Conservation (phyloP, 2,888 invertebrate species). For the Zootermopsis nevadensis region DNA sequence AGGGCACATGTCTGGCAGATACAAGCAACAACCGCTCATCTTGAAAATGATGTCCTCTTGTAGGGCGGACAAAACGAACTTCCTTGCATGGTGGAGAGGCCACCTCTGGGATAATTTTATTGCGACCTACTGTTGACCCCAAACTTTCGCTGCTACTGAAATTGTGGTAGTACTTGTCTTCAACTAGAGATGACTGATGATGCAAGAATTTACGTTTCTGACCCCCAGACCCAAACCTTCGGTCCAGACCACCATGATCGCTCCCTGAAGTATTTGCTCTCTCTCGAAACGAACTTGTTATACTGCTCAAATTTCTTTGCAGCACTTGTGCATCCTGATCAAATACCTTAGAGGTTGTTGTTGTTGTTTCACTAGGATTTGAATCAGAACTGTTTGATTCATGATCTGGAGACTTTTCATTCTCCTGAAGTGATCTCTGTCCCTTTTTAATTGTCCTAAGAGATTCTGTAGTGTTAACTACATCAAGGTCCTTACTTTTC, state of each 20-base stretch:
- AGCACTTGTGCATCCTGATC: slow-evolving; percentile 50
- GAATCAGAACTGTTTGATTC: slow-evolving; percentile 80
- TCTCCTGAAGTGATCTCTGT: slow-evolving; percentile 33
- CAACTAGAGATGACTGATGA: slow-evolving; percentile 65
- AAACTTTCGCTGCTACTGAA: slow-evolving; percentile 86
- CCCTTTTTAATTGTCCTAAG: slow-evolving; percentile 34
- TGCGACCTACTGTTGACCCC: slow-evolving; percentile 64
- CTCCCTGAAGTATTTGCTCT: slow-evolving; percentile 69
- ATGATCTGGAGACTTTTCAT: slow-evolving; percentile 62
- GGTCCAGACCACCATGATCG: slow-evolving; percentile 64
- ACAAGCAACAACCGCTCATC: slow-evolving; percentile 87
- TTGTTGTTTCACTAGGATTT: slow-evolving; percentile 67
- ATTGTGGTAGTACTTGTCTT: slow-evolving; percentile 71
- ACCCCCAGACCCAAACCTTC: slow-evolving; percentile 63
- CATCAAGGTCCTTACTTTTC: slow-evolving; percentile 16
- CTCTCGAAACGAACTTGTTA: slow-evolving; percentile 68
- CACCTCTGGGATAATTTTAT: slow-evolving; percentile 39
- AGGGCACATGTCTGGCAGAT: slow-evolving; percentile 81
- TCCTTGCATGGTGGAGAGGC: slow-evolving; percentile 56
- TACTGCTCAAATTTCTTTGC: slow-evolving; percentile 57
- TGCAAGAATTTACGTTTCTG: slow-evolving; percentile 62
- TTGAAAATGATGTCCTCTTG: slow-evolving; percentile 75
- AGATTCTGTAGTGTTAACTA: background rate
- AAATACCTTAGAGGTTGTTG: slow-evolving; percentile 72
- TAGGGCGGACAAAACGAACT: slow-evolving; percentile 65